phyloP scores from a whole-genome alignment of 1,140 invertebrate genomes.

The Artemia franciscana region DNA sequence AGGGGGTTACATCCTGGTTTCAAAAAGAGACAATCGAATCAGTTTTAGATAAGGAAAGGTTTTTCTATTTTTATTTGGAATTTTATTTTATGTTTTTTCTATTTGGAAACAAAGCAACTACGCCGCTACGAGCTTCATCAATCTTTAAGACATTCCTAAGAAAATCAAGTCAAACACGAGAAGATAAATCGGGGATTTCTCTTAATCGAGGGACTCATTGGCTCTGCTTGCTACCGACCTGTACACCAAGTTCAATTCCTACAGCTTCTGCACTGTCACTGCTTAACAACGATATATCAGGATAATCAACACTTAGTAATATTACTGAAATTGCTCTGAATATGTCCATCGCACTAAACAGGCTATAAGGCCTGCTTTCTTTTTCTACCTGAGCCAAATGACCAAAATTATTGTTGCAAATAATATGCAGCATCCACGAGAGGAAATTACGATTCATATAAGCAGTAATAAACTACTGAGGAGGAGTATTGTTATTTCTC shows the following conservation, averaged over 20 bases:
- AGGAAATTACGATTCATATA: not conserved
- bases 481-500: not conserved
- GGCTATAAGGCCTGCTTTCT: not conserved
- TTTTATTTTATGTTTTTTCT: too few species aligned
- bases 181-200: not conserved
- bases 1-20: constrained; percentile 44
- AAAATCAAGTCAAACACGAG: not conserved
- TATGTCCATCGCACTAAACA: not conserved
- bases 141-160: not conserved
- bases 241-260: not conserved
- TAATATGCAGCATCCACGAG: not conserved
- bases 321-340: not conserved
- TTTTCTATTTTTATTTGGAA: too few species aligned
- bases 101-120: not conserved
- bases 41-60: constrained; percentile 33
- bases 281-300: not conserved
- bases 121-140: not conserved
- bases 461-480: not conserved
- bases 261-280: not conserved
- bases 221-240: not conserved
- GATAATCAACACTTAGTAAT: not conserved
- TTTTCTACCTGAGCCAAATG: not conserved
- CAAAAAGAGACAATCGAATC: constrained; percentile 35
- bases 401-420: not conserved
- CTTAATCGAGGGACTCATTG: too few species aligned